Evolutionary conservation across 2,113 vertebrate species (phyloP), one percentile per base, ranked within the genome.

Genomic region (Cottus gobio): DNA sequence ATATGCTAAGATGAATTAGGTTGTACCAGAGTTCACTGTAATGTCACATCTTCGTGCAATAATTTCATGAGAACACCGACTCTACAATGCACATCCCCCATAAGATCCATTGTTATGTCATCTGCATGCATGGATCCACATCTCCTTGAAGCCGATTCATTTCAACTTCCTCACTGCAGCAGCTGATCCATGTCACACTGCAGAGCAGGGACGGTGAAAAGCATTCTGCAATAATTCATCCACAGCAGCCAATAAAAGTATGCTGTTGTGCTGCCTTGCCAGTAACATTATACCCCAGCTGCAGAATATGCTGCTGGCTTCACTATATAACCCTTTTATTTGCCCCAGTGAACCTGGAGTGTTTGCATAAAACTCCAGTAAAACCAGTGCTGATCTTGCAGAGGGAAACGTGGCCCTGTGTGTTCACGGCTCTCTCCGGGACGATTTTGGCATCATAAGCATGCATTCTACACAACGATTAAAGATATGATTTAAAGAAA

Each of bases 301-400:
- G 70, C 54, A 80, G 74, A 57, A 77, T 58, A 57, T 69, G 67
- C 48, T 28, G 77, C 77, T 72, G 28, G 70, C 71, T 65, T 63
- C 75, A 75, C 79, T 73, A 79, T 84, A 57, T 75, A 88, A 88
- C 62, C 26, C 62, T 83, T 90, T 84, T 83, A 90, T 87, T 58
- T 75, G 71, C 20, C 65, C 84, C 77, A 61, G 75, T 91, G 85
- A 87, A 86, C 56, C 42, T 63, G 52, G 8, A 82, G 69, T 67
- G 80, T 85, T 90, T 87, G 69, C 66, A 58, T 84, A 84, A 81
- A 44, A 74, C 39, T 5, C 34, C 52, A 73, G 37, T 89, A 79
- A 89, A 87, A 79, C 73, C 77, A 77, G 62, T 52, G 73, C 71
- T 75, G 71, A 44, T 82, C 39, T 70, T 50, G 68, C 65, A 50